A percentile compares a stretch with the other conserved stretches of the same genome.
These are phyloP conservation scores for Aporophyla nigra DNA, from an alignment of 2,888 invertebrate genomes.

Conservation along the genomic window DNA sequence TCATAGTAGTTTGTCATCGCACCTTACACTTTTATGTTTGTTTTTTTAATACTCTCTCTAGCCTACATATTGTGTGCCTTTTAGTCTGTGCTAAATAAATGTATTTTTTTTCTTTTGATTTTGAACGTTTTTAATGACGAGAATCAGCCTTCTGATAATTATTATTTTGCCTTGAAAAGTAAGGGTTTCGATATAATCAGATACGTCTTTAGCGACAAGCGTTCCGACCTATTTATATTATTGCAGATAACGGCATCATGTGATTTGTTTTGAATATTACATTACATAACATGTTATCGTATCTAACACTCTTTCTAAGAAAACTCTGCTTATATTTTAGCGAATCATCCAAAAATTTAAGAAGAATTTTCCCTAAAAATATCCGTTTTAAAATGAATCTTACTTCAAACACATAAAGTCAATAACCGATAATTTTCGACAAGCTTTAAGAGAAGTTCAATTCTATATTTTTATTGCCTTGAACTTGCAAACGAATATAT, in stretches of 20 bases:
- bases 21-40: too few species aligned
- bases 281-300: background rate
- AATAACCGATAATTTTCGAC: background rate
- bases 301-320: background rate
- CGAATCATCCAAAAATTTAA: background rate
- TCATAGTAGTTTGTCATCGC: too few species aligned
- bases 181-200: background rate
- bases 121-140: too few species aligned
- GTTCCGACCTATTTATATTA: slow-evolving; percentile 14
- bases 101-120: too few species aligned
- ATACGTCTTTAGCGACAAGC: background rate
- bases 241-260: background rate
- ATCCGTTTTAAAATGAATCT: slow-evolving; percentile 26
- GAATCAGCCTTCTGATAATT: too few species aligned
- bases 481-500: slow-evolving; percentile 8
- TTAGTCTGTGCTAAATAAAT: too few species aligned
- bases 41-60: too few species aligned
- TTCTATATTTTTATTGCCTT: slow-evolving; percentile 1
- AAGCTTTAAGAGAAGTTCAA: background rate
- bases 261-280: slow-evolving; percentile 2
- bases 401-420: slow-evolving; percentile 11
- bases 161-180: background rate
- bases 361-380: background rate
- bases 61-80: too few species aligned
- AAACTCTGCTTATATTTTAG: background rate